phyloP scores from a whole-genome alignment of 2,797 vertebrate species.

The Cuniculus paca region DNA sequence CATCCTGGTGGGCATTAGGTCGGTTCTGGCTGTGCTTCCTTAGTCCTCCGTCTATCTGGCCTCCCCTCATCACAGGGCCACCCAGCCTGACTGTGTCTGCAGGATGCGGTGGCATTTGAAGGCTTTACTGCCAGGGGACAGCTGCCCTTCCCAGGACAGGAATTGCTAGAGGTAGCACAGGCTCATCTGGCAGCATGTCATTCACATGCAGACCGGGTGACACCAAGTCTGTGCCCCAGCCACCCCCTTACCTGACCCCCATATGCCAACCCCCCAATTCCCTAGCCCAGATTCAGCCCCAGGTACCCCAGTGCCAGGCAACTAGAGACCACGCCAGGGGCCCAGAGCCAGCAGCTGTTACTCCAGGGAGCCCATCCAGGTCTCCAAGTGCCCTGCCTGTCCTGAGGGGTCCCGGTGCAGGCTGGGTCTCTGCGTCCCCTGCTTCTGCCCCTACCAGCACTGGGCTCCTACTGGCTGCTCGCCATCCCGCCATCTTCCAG shows the following conservation, averaged over 20 bases:
- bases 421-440: background rate
- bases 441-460: background rate
- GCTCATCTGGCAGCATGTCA: background rate
- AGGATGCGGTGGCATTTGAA: background rate
- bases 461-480: background rate
- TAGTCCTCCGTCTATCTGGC: background rate
- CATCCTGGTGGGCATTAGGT: background rate
- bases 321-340: background rate
- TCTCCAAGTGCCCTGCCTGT: background rate
- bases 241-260: background rate
- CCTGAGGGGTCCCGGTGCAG: background rate
- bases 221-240: background rate
- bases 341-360: background rate
- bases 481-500: background rate
- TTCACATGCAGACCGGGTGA: background rate
- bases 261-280: no score
- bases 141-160: background rate
- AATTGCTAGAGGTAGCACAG: no score
- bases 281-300: background rate
- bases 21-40: background rate
- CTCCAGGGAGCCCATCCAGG: background rate
- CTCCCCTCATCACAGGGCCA: no score
- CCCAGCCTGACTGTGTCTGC: background rate
- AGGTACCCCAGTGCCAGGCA: background rate
- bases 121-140: no score